phyloP scores from a whole-genome alignment of 2,888 invertebrate genomes.

The Gastracanthus pulcherrimus region DNA sequence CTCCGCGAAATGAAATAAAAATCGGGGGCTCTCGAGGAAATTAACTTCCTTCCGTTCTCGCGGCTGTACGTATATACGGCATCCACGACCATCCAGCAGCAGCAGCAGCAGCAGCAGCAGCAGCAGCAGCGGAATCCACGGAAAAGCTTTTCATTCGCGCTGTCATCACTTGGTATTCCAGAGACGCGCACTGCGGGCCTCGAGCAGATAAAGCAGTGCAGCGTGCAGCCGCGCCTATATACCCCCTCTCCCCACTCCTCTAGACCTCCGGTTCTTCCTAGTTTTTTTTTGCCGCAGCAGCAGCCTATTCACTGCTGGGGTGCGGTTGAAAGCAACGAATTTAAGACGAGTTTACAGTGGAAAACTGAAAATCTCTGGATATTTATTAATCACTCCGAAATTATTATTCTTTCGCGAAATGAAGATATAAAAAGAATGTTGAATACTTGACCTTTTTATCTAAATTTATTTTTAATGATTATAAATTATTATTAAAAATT shows the following conservation, averaged over 20 bases:
- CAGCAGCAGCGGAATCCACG: no score
- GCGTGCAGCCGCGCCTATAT: background rate
- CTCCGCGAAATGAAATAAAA: slow-evolving; percentile 30
- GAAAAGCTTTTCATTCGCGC: slow-evolving; percentile 39
- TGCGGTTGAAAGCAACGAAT: background rate
- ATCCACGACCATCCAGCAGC: no score
- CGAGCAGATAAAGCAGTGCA: slow-evolving; percentile 39
- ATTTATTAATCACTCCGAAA: no score
- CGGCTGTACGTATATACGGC: background rate
- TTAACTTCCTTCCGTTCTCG: slow-evolving; percentile 39
- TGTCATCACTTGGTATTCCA: slow-evolving; percentile 41
- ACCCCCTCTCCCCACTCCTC: no score
- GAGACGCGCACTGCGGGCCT: background rate
- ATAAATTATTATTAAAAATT: no score
- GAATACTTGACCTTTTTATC: no score
- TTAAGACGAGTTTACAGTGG: no score
- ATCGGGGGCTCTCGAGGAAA: slow-evolving; percentile 38
- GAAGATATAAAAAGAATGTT: no score
- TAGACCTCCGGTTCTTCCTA: background rate
- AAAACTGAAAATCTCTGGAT: no score
- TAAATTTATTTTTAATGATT: no score
- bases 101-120: background rate
- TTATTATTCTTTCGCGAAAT: no score
- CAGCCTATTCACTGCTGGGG: slow-evolving; percentile 1
- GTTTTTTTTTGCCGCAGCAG: background rate